Percentiles rank a stretch among this genome's conserved stretches.
phyloP scores from a whole-genome alignment of 2,888 invertebrate genomes.

The Carpatolechia fugitivella region DNA sequence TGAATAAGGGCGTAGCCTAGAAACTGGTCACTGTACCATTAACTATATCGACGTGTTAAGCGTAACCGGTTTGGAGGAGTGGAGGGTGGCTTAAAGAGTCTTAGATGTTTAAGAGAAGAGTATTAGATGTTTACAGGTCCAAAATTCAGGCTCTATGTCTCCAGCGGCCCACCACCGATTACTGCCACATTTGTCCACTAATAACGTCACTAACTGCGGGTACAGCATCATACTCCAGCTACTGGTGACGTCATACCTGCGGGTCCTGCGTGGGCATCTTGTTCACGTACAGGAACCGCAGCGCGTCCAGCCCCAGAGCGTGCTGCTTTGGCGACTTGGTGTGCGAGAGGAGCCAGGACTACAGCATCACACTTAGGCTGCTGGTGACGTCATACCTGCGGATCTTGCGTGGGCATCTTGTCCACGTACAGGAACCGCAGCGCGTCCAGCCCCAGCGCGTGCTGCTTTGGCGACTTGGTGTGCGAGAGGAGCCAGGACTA shows the following conservation, averaged over 20 bases:
- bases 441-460: constrained; percentile 92
- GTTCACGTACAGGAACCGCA: constrained; percentile 91
- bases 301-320: constrained; percentile 91
- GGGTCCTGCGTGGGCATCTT: constrained; percentile 94
- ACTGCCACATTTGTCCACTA: too few species aligned
- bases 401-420: constrained; percentile 92
- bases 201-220: constrained; percentile 93
- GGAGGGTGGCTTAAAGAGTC: too few species aligned
- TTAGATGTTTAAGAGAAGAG: too few species aligned
- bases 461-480: constrained; percentile 94
- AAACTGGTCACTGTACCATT: too few species aligned
- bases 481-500: constrained; percentile 96
- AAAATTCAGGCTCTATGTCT: too few species aligned
- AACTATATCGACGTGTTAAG: too few species aligned
- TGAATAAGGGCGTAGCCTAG: too few species aligned
- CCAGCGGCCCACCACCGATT: too few species aligned
- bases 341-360: constrained; percentile 63
- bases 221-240: too few species aligned
- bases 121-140: too few species aligned
- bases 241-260: constrained; percentile 78
- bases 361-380: too few species aligned
- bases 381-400: constrained; percentile 81
- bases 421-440: constrained; percentile 92
- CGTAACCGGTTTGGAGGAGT: too few species aligned
- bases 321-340: constrained; percentile 95